Evolutionary conservation across 2,797 vertebrate species (phyloP).

Genomic region (Ceyx erithaca): DNA sequence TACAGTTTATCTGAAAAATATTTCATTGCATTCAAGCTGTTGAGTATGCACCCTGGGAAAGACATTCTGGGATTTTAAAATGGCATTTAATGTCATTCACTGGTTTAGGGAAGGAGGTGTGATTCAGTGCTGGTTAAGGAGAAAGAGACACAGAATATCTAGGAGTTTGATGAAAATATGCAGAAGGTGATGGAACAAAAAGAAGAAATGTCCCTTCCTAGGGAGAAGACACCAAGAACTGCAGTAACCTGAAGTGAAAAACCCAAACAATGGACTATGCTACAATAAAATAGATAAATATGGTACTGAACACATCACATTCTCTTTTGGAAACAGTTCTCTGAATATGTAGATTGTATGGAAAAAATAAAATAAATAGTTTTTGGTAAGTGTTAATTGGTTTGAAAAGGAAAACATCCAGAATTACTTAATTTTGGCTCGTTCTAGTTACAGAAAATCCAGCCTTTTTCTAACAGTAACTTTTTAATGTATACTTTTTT

Average conservation of each 20-base stretch:
- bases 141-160: background rate
- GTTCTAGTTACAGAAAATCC: background rate
- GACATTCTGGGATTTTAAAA: background rate
- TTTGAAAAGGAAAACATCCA: background rate
- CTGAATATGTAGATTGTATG: conserved; percentile 60
- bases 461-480: background rate
- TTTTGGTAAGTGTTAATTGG: conserved; percentile 76
- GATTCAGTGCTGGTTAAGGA: background rate
- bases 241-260: background rate
- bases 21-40: background rate
- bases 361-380: conserved; percentile 29
- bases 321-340: conserved; percentile 48
- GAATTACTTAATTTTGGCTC: background rate
- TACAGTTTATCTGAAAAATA: background rate
- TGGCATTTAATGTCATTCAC: background rate
- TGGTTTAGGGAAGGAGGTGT: background rate
- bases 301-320: rapidly evolving
- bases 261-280: too few relatives aligned
- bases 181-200: background rate
- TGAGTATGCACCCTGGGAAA: background rate
- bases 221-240: background rate
- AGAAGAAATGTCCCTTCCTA: background rate
- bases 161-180: background rate
- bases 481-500: background rate
- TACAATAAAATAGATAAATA: background rate